Evolutionary conservation across 2,888 invertebrate species (phyloP).

Genomic region (Cosmopolites sordidus): DNA sequence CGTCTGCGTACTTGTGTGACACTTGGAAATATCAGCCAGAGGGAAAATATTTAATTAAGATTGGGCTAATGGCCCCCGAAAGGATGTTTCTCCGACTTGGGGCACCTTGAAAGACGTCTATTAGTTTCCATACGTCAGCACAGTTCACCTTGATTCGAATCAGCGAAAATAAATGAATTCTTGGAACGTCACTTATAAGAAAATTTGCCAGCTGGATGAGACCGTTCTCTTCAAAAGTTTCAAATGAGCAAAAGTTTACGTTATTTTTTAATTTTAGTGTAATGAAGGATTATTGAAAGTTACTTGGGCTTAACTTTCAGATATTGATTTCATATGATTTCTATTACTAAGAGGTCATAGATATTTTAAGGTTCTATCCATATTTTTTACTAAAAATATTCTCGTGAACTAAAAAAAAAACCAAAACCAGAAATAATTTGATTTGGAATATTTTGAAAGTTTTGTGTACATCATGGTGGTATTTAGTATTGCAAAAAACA

Average conservation of each 20-base stretch:
- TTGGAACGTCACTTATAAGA: constrained; percentile 23
- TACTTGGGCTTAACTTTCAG: too few relatives aligned
- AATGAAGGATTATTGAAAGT: too few relatives aligned
- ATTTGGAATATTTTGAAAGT: too few relatives aligned
- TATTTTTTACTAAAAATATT: too few relatives aligned
- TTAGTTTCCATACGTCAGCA: constrained; percentile 37
- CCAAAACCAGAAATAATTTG: too few relatives aligned
- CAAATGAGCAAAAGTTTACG: not conserved
- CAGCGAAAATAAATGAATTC: constrained; percentile 26
- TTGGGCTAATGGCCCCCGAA: constrained; percentile 45
- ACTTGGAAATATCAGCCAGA: constrained; percentile 49
- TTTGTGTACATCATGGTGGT: too few relatives aligned
- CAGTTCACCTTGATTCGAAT: constrained; percentile 21
- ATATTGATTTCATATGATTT: too few relatives aligned
- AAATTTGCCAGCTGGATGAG: constrained; percentile 9
- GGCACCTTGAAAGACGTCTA: constrained; percentile 38
- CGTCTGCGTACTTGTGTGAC: constrained; percentile 49
- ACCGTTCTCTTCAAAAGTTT: not conserved
- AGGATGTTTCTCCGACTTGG: constrained; percentile 32
- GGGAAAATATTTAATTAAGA: constrained; percentile 51
- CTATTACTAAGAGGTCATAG: too few relatives aligned
- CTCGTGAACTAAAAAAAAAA: too few relatives aligned
- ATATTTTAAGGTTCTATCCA: too few relatives aligned
- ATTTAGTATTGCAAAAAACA: too few relatives aligned
- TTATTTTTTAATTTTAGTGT: not conserved